Conservation (phyloP, 1,140 invertebrate genomes). For the Phthorimaea operculella region DNA sequence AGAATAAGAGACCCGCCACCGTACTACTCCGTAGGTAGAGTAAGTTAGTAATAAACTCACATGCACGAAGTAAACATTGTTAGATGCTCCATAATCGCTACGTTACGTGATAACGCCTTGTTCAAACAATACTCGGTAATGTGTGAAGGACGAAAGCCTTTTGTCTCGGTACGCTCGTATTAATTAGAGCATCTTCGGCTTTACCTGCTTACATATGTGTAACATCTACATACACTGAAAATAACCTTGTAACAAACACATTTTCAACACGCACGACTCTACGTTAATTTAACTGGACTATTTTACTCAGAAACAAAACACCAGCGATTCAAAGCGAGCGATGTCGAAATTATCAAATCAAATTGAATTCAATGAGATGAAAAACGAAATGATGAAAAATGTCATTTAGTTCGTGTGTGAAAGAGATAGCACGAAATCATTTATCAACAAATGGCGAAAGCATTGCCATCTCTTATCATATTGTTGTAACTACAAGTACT, state of each 20-base stretch:
- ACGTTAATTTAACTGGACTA: not conserved
- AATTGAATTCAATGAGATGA: not conserved
- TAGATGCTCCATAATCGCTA: slow-evolving; percentile 55
- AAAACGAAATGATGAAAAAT: not conserved
- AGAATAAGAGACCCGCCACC: slow-evolving; percentile 45
- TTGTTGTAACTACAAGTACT: too few species aligned
- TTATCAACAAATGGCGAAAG: too few species aligned
- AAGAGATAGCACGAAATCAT: too few species aligned
- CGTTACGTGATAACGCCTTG: slow-evolving; percentile 40
- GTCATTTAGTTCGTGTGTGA: not conserved
- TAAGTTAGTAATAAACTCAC: slow-evolving; percentile 57
- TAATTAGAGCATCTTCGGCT: slow-evolving; percentile 35
- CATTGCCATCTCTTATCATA: too few species aligned
- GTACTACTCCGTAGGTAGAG: slow-evolving; percentile 13
- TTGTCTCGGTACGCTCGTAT: slow-evolving; percentile 40
- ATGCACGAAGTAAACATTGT: slow-evolving; percentile 49
- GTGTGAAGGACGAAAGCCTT: slow-evolving; percentile 62
- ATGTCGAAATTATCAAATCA: not conserved
- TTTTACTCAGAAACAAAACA: not conserved
- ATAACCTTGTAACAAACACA: slow-evolving; percentile 9
- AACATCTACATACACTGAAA: slow-evolving; percentile 26
- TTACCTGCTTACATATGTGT: slow-evolving; percentile 43
- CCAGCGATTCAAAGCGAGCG: not conserved
- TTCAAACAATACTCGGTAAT: slow-evolving; percentile 59
- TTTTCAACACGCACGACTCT: not conserved